A percentile compares a stretch with the other conserved stretches of the same genome.
Evolutionary conservation across 1,140 invertebrate genomes (phyloP).

Genomic region (Paraescarpia echinospica): DNA sequence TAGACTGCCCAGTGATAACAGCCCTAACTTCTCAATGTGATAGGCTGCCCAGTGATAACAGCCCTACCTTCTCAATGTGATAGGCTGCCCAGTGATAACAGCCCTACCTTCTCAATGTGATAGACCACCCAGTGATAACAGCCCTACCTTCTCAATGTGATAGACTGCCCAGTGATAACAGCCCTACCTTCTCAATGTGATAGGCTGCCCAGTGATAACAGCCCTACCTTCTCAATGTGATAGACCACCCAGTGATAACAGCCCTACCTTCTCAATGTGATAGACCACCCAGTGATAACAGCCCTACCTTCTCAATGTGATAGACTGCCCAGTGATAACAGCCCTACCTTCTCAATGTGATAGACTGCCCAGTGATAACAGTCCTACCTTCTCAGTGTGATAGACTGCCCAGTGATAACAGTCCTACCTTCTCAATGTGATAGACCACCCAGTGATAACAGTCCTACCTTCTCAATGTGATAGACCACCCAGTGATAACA

Average conservation of each 20-base stretch:
- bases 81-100: slow-evolving; percentile 64
- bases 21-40: slow-evolving; percentile 62
- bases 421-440: slow-evolving; percentile 62
- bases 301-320: slow-evolving; percentile 62
- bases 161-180: slow-evolving; percentile 64
- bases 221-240: slow-evolving; percentile 62
- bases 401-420: slow-evolving; percentile 64
- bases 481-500: slow-evolving; percentile 64
- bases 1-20: slow-evolving; percentile 64
- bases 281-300: slow-evolving; percentile 64
- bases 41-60: slow-evolving; percentile 64
- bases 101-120: slow-evolving; percentile 62
- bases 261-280: slow-evolving; percentile 62
- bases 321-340: slow-evolving; percentile 64
- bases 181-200: slow-evolving; percentile 62
- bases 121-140: slow-evolving; percentile 64
- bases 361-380: slow-evolving; percentile 64
- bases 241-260: slow-evolving; percentile 64
- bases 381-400: slow-evolving; percentile 62
- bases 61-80: slow-evolving; percentile 62
- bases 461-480: slow-evolving; percentile 62
- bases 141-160: slow-evolving; percentile 62
- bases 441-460: slow-evolving; percentile 64
- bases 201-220: slow-evolving; percentile 64
- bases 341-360: slow-evolving; percentile 62